Conservation (phyloP, 2,113 vertebrate species). For the Gambusia holbrooki region DNA sequence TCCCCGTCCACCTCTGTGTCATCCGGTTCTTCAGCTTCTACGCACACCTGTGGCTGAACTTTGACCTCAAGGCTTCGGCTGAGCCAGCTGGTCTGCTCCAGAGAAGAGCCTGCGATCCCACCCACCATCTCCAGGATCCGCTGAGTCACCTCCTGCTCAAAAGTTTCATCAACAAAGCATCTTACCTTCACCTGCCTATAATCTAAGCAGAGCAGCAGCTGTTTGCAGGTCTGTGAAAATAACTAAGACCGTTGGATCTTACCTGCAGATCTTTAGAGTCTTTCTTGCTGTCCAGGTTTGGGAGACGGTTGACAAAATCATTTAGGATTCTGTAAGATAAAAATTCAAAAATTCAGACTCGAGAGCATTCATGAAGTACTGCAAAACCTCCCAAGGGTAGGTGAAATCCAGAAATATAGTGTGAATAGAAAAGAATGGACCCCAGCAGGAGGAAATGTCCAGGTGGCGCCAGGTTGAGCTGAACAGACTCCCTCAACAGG, state of each 20-base stretch:
- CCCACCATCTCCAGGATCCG: slow-evolving; percentile 92
- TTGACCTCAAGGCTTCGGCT: slow-evolving; percentile 97
- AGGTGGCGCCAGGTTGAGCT: slow-evolving; percentile 91
- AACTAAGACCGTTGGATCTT: slow-evolving; percentile 1
- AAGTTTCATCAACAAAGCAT: neutral
- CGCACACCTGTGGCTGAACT: slow-evolving; percentile 90
- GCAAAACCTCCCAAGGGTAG: neutral
- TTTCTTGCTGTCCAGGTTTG: slow-evolving; percentile 93
- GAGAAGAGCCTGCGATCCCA: slow-evolving; percentile 91
- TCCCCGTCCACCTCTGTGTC: slow-evolving; percentile 79
- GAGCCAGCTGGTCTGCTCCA: slow-evolving; percentile 98
- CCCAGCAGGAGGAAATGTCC: slow-evolving; percentile 94
- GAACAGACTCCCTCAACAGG: slow-evolving; percentile 91
- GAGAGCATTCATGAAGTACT: neutral
- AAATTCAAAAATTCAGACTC: neutral
- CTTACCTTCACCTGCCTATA: neutral
- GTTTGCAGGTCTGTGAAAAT: neutral
- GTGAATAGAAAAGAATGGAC: slow-evolving; percentile 73
- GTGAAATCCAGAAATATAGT: neutral
- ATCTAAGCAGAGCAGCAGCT: neutral
- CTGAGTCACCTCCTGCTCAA: slow-evolving; percentile 90
- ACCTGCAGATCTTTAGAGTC: slow-evolving; percentile 95
- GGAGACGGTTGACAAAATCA: slow-evolving; percentile 90
- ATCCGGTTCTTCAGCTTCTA: slow-evolving; percentile 83
- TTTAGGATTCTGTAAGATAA: slow-evolving; percentile 87